Evolutionary conservation across 1,140 invertebrate genomes (phyloP).

Genomic region (Marisa cornuarietis): DNA sequence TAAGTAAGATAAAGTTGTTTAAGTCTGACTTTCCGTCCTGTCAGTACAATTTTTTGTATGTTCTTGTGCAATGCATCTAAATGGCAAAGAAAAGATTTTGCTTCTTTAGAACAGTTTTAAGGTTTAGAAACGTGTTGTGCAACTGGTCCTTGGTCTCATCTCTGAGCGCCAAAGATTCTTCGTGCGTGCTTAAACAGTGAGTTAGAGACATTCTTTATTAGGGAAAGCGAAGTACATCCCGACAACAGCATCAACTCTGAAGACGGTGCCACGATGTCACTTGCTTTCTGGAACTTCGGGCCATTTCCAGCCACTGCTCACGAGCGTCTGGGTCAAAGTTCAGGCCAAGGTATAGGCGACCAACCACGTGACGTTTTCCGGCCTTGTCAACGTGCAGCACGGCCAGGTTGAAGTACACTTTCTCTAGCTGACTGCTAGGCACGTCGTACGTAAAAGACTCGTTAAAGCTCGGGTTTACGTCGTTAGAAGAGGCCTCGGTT

Average conservation of each 20-base stretch:
- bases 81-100: too few species aligned
- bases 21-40: too few species aligned
- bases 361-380: slow-evolving; percentile 39
- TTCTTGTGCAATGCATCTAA: too few species aligned
- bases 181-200: too few species aligned
- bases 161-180: too few species aligned
- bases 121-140: too few species aligned
- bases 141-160: too few species aligned
- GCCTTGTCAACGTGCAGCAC: slow-evolving; percentile 95
- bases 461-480: slow-evolving; percentile 71
- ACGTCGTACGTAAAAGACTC: slow-evolving; percentile 72
- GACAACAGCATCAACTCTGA: slow-evolving; percentile 31
- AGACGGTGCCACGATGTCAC: slow-evolving; percentile 47
- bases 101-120: too few species aligned
- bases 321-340: slow-evolving; percentile 44
- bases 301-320: slow-evolving; percentile 52
- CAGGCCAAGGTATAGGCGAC: slow-evolving; percentile 47
- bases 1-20: too few species aligned
- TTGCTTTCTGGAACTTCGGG: slow-evolving; percentile 45
- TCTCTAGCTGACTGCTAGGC: slow-evolving; percentile 76
- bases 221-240: too few species aligned
- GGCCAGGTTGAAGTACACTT: slow-evolving; percentile 87
- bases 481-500: slow-evolving; percentile 67
- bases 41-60: too few species aligned
- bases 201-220: too few species aligned